These are phyloP conservation scores for Melanchra persicariae DNA, from an alignment of 2,888 invertebrate species.

Conservation along the genomic window DNA sequence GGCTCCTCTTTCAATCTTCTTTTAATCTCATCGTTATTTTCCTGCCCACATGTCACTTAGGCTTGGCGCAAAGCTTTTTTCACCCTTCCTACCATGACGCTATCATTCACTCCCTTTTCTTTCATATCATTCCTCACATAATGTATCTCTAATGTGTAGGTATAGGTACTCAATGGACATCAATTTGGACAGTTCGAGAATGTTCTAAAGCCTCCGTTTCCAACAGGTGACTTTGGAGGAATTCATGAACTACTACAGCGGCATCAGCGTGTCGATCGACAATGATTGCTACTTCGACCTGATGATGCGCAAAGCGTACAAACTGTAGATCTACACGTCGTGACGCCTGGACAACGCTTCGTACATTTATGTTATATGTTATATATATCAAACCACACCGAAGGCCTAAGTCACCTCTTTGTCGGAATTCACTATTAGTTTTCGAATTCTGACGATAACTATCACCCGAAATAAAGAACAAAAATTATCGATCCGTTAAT, in stretches of 20 bases:
- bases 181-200: too few relatives aligned
- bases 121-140: not conserved
- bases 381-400: slow-evolving; percentile 27
- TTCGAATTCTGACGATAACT: slow-evolving; percentile 7
- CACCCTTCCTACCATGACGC: too few relatives aligned
- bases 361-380: slow-evolving; percentile 27
- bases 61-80: too few relatives aligned
- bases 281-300: slow-evolving; percentile 98
- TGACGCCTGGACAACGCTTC: slow-evolving; percentile 17
- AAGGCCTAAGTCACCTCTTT: slow-evolving; percentile 16
- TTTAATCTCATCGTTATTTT: not conserved
- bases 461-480: too few relatives aligned
- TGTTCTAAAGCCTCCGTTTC: not conserved
- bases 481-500: too few relatives aligned
- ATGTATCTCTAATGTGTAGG: not conserved
- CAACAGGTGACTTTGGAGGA: slow-evolving; percentile 97
- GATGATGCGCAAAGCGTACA: slow-evolving; percentile 98
- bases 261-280: slow-evolving; percentile 98
- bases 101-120: too few relatives aligned
- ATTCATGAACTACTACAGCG: slow-evolving; percentile 98
- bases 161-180: not conserved
- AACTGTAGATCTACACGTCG: slow-evolving; percentile 91
- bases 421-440: slow-evolving; percentile 1
- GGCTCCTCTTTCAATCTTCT: too few relatives aligned
- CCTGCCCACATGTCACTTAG: too few relatives aligned